Conservation (phyloP, 2,113 vertebrate genomes). For the Chionomys nivalis region DNA sequence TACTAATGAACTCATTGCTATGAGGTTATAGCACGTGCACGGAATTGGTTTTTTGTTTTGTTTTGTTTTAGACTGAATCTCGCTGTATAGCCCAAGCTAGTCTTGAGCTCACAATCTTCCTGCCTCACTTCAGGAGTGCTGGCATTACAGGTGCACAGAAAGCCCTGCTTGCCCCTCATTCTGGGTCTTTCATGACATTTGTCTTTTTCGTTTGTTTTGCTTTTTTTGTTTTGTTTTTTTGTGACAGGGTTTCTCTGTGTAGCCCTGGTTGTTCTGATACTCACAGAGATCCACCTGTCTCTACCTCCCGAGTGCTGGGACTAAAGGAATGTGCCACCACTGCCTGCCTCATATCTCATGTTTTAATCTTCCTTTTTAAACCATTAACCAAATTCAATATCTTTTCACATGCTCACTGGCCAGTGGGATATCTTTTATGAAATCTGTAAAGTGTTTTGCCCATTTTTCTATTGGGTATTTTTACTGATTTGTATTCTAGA, state of each 20-base stretch:
- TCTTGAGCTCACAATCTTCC: not conserved
- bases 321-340: no score
- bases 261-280: not conserved
- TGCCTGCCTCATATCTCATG: not conserved
- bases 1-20: not conserved
- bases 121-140: not conserved
- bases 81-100: not conserved
- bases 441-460: not conserved
- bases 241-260: not conserved
- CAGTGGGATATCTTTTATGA: not conserved
- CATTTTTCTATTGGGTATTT: not conserved
- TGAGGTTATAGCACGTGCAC: not conserved
- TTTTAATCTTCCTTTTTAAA: slow-evolving; percentile 12
- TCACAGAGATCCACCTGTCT: not conserved
- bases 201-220: not conserved
- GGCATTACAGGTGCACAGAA: not conserved
- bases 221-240: not conserved
- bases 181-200: not conserved
- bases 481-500: not conserved
- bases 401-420: not conserved
- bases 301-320: no score
- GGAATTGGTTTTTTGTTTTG: no score
- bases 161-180: not conserved
- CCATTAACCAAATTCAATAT: not conserved
- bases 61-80: not conserved